Conservation (phyloP, 2,888 invertebrate species). For the Dasysyrphus tricinctus region DNA sequence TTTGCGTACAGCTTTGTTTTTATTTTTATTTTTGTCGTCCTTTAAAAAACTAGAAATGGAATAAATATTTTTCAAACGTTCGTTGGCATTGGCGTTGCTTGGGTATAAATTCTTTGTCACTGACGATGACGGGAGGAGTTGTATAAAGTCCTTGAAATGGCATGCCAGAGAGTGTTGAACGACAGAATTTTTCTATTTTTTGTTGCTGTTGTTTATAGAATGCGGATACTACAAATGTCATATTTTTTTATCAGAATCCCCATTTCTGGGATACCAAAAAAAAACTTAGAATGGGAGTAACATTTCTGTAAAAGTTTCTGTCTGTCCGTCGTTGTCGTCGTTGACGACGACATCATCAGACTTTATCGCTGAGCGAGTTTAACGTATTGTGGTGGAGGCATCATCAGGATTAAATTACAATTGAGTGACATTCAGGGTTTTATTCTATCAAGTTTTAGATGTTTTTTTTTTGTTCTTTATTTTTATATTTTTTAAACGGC, state of each 20-base stretch:
- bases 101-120: slow-evolving; percentile 24
- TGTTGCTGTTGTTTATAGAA: neutral
- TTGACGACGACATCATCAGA: slow-evolving; percentile 19
- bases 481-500: slow-evolving; percentile 5
- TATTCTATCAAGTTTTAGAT: neutral
- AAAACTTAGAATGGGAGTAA: slow-evolving; percentile 12
- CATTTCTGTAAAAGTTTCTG: slow-evolving; percentile 26
- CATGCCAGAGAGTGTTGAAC: slow-evolving; percentile 15
- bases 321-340: neutral
- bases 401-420: slow-evolving; percentile 31
- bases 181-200: neutral
- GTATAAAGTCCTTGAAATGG: slow-evolving; percentile 13
- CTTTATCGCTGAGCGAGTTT: neutral
- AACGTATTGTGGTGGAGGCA: neutral
- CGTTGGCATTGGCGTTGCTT: slow-evolving; percentile 9
- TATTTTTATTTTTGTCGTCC: neutral
- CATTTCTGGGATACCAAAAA: neutral
- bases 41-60: slow-evolving; percentile 5
- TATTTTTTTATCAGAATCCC: slow-evolving; percentile 16
- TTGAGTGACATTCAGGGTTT: slow-evolving; percentile 30
- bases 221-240: slow-evolving; percentile 4
- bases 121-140: neutral
- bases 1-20: slow-evolving; percentile 6
- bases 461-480: neutral
- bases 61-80: slow-evolving; percentile 23